Conservation (phyloP, 1,140 invertebrate genomes). For the Diorhabda sublineata region DNA sequence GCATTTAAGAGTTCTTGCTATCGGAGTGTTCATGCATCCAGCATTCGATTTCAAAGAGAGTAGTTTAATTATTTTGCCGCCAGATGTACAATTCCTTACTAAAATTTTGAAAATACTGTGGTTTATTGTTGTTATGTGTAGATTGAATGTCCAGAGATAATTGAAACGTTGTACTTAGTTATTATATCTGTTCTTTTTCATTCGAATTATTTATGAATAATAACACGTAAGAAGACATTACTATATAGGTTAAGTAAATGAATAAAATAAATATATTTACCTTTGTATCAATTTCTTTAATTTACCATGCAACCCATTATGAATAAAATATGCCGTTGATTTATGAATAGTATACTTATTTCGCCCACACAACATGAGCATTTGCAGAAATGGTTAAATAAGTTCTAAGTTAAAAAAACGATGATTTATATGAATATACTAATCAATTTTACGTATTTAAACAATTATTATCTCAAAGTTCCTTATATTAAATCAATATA, state of each 20-base stretch:
- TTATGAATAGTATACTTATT: no score
- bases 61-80: slow-evolving; percentile 34
- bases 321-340: neutral
- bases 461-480: no score
- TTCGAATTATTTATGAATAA: slow-evolving; percentile 26
- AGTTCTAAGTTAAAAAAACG: no score
- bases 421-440: no score
- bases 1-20: slow-evolving; percentile 42
- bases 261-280: slow-evolving; percentile 33
- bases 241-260: slow-evolving; percentile 22
- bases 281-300: slow-evolving; percentile 19
- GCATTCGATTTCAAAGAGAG: slow-evolving; percentile 37
- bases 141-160: slow-evolving; percentile 27
- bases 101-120: slow-evolving; percentile 19
- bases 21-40: slow-evolving; percentile 38
- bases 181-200: slow-evolving; percentile 22
- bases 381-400: no score
- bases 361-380: no score
- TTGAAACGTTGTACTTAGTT: slow-evolving; percentile 25
- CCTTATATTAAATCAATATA: no score
- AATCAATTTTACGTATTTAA: no score
- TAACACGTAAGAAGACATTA: slow-evolving; percentile 26
- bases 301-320: neutral
- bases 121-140: slow-evolving; percentile 23
- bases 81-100: slow-evolving; percentile 43